Conservation (phyloP, 64 coral and sea anemone species). For the Stichodactyla mertensii region DNA sequence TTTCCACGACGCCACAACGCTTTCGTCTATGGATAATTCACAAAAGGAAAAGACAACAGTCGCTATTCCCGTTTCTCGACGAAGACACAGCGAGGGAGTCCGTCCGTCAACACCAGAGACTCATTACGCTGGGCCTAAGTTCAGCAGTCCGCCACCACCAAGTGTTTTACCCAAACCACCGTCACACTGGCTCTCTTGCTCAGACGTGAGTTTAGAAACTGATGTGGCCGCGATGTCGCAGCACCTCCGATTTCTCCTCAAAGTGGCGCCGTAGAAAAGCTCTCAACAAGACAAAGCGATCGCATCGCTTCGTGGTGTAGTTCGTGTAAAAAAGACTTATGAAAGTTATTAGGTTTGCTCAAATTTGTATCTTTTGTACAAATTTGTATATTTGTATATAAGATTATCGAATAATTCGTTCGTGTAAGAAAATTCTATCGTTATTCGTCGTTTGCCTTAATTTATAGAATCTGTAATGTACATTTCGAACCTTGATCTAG, state of each 20-base stretch:
- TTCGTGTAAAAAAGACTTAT: constrained; percentile 52
- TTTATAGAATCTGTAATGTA: constrained; percentile 16
- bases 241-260: constrained; percentile 69
- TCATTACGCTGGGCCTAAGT: constrained; percentile 82
- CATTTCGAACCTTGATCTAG: constrained; percentile 3
- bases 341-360: constrained; percentile 28
- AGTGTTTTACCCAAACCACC: constrained; percentile 81
- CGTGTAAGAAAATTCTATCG: constrained; percentile 34
- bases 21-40: background rate
- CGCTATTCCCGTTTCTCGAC: constrained; percentile 47
- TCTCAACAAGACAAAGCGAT: background rate
- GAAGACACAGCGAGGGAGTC: constrained; percentile 29
- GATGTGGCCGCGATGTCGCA: constrained; percentile 79
- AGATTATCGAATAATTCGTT: constrained; percentile 36
- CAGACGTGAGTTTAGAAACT: constrained; percentile 32
- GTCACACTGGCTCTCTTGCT: constrained; percentile 80
- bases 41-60: background rate
- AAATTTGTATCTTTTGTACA: constrained; percentile 96
- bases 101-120: constrained; percentile 38
- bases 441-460: background rate
- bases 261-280: constrained; percentile 62
- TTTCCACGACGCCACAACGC: constrained; percentile 18
- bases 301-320: constrained; percentile 15
- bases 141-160: constrained; percentile 79
- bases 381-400: constrained; percentile 99